phyloP scores from a whole-genome alignment of 2,113 vertebrate genomes.

The Microtus montanus region DNA sequence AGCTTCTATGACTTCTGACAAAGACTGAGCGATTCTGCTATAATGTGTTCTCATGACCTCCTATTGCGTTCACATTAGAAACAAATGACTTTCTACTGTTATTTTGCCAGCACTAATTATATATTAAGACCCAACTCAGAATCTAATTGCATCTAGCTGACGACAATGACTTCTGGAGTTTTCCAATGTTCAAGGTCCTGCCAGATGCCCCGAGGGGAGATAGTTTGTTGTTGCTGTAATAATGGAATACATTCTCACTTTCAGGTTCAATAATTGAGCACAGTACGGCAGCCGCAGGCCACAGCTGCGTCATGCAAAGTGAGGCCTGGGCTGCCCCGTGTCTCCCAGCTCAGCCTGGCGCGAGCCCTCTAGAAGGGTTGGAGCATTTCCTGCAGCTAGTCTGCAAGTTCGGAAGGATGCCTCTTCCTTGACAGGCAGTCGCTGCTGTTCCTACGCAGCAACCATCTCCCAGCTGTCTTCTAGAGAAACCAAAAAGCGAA shows the following conservation, averaged over 20 bases:
- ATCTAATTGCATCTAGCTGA: conserved; percentile 1
- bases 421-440: background rate
- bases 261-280: conserved; percentile 11
- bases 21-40: conserved; percentile 4
- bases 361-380: background rate
- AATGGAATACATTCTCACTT: conserved; percentile 23
- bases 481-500: conserved; percentile 22
- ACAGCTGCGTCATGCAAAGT: background rate
- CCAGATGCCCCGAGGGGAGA: background rate
- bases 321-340: background rate
- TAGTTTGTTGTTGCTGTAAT: background rate
- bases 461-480: background rate
- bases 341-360: background rate
- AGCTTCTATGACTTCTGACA: conserved; percentile 12
- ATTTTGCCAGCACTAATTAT: conserved; percentile 5
- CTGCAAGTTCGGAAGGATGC: background rate
- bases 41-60: background rate
- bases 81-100: background rate
- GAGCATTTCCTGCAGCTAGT: conserved; percentile 24
- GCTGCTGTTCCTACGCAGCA: background rate
- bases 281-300: background rate
- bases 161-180: background rate
- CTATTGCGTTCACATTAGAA: background rate
- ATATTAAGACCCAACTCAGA: conserved; percentile 8
- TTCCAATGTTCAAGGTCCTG: background rate